A percentile compares a stretch with the other conserved stretches of the same genome.
Evolutionary conservation across 2,113 vertebrate genomes (phyloP).

Genomic region (Terrapene triunguis): DNA sequence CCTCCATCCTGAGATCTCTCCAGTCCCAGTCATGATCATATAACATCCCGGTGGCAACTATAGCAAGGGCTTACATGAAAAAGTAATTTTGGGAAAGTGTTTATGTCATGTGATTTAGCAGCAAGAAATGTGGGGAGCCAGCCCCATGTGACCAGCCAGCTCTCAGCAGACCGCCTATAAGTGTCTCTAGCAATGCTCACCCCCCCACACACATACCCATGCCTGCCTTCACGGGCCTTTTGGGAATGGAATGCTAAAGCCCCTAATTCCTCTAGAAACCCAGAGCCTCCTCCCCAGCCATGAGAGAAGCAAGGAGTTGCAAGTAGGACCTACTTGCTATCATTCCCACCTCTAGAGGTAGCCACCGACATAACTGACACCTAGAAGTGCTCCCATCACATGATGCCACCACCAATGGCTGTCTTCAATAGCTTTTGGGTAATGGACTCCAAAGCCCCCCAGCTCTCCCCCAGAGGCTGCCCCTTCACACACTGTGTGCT

Average conservation of each 20-base stretch:
- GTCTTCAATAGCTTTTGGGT: background rate
- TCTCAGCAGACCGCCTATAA: conserved; percentile 31
- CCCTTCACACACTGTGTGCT: background rate
- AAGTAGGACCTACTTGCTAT: background rate
- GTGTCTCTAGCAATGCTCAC: background rate
- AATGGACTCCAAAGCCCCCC: background rate
- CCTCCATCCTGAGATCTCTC: conserved; percentile 70
- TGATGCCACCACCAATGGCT: background rate
- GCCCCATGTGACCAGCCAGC: conserved; percentile 7
- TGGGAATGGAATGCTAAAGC: background rate
- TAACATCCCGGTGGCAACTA: conserved; percentile 71
- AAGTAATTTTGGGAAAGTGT: conserved; percentile 32
- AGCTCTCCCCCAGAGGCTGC: background rate
- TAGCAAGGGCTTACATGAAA: conserved; percentile 7
- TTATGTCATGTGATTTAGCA: conserved; percentile 52
- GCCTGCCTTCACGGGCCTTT: background rate
- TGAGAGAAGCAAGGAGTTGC: background rate
- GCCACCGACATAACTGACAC: background rate
- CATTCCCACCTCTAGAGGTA: background rate
- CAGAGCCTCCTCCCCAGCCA: background rate
- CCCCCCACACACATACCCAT: too few relatives aligned
- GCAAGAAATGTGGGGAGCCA: conserved; percentile 60
- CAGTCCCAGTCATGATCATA: conserved; percentile 55
- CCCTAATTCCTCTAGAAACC: background rate
- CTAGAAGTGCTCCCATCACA: background rate